phyloP scores from a whole-genome alignment of 2,888 invertebrate genomes.

The Melikaiella ostensackeni region DNA sequence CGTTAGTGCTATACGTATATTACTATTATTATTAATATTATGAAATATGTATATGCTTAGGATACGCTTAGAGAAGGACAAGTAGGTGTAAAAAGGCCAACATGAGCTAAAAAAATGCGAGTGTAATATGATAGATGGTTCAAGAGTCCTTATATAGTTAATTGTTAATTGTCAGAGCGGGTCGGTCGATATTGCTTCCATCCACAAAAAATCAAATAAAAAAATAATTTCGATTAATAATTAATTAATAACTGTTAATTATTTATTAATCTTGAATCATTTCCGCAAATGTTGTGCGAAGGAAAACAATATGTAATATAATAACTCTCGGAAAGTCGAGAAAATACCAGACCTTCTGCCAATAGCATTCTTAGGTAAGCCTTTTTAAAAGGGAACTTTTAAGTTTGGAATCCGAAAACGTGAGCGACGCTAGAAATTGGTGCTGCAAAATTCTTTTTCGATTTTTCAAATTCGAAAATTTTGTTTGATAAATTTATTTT shows the following conservation, averaged over 20 bases:
- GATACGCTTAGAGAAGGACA: slow-evolving; percentile 51
- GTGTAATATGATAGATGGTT: slow-evolving; percentile 50
- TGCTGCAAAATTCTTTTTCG: neutral
- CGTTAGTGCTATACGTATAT: slow-evolving; percentile 54
- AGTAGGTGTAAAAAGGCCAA: slow-evolving; percentile 45
- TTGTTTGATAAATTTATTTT: slow-evolving; percentile 20
- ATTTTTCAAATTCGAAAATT: neutral
- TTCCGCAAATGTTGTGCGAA: neutral
- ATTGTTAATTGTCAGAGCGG: slow-evolving; percentile 1
- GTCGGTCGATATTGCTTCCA: slow-evolving; percentile 21
- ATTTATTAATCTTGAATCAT: slow-evolving; percentile 18
- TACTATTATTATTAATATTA: slow-evolving; percentile 45
- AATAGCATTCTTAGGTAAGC: slow-evolving; percentile 5
- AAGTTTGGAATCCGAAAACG: slow-evolving; percentile 18
- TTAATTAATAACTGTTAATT: slow-evolving; percentile 27
- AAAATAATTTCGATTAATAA: slow-evolving; percentile 22
- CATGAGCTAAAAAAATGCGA: slow-evolving; percentile 42
- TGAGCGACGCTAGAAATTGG: neutral
- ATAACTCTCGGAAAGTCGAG: slow-evolving; percentile 4
- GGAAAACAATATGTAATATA: slow-evolving; percentile 38
- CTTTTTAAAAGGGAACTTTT: slow-evolving; percentile 20
- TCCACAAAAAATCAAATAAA: neutral
- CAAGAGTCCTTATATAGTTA: slow-evolving; percentile 51
- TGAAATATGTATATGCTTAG: slow-evolving; percentile 53
- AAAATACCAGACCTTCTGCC: slow-evolving; percentile 19